Evolutionary conservation across 2,888 invertebrate species (phyloP).

Genomic region (Lycocerus yunnanus): DNA sequence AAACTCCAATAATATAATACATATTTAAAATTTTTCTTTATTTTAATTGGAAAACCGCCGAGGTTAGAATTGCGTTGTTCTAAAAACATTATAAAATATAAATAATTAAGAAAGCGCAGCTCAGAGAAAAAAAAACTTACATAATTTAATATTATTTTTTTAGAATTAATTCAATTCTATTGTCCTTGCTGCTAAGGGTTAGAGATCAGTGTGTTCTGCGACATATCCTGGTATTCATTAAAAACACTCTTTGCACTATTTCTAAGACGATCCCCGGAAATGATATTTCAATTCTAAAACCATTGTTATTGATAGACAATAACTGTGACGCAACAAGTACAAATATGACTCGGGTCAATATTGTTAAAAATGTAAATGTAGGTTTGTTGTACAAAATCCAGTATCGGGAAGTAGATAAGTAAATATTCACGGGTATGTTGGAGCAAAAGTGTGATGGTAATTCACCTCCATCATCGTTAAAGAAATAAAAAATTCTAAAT

Average conservation of each 20-base stretch:
- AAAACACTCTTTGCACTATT: conserved; percentile 28
- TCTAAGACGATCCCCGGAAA: conserved; percentile 36
- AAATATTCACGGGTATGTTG: background rate
- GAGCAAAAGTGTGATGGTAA: too few relatives aligned
- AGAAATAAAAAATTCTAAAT: too few relatives aligned
- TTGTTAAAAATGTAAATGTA: conserved; percentile 2
- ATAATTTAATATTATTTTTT: background rate
- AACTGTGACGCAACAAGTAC: conserved; percentile 24
- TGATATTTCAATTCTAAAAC: conserved; percentile 35
- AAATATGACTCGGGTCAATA: conserved; percentile 22
- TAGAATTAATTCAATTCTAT: background rate
- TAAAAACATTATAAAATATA: background rate
- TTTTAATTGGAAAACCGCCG: background rate
- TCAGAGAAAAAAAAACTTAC: background rate
- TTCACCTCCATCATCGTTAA: too few relatives aligned
- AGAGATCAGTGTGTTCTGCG: conserved; percentile 30
- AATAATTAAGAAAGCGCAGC: background rate
- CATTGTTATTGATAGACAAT: conserved; percentile 35
- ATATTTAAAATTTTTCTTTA: conserved; percentile 3
- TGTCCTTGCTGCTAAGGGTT: conserved; percentile 24
- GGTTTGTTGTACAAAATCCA: conserved; percentile 7
- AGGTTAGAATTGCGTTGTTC: background rate
- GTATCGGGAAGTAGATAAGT: background rate
- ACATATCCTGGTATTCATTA: conserved; percentile 33
- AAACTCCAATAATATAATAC: conserved; percentile 9